Percentiles rank a stretch among this genome's conserved stretches.
These are phyloP conservation scores for Corythaixoides concolor DNA, from an alignment of 2,113 vertebrate genomes.

Conservation along the genomic window DNA sequence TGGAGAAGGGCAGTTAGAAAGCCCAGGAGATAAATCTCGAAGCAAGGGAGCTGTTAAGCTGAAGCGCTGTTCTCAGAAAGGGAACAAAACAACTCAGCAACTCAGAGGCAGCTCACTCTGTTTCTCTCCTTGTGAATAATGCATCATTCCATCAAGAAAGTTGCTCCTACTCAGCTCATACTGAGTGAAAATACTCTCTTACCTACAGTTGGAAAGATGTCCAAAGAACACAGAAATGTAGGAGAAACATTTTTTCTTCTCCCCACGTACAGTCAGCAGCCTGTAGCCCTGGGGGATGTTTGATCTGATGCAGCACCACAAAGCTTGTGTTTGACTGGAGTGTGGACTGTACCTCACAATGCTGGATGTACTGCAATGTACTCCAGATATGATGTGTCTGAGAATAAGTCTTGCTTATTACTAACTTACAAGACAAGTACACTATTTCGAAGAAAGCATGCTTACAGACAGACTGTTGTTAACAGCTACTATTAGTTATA, in stretches of 20 bases:
- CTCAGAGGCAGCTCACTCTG: neutral
- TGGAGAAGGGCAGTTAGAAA: neutral
- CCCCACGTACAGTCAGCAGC: neutral
- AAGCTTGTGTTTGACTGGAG: neutral
- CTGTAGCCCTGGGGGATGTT: neutral
- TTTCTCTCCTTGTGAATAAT: constrained; percentile 40
- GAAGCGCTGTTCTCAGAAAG: neutral
- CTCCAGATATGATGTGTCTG: neutral
- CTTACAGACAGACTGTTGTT: neutral
- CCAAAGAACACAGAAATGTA: neutral
- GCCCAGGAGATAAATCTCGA: neutral
- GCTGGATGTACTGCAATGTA: neutral
- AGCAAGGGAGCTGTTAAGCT: neutral
- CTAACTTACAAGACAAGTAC: neutral
- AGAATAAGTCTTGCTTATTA: neutral
- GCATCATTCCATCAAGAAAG: constrained; percentile 12
- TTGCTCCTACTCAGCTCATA: neutral
- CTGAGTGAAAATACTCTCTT: neutral
- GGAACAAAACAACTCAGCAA: neutral
- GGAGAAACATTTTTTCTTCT: neutral
- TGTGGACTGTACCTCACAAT: neutral
- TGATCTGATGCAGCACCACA: neutral
- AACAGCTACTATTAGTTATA: neutral
- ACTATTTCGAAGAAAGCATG: neutral
- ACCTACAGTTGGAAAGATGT: neutral